These are phyloP conservation scores for Paedocypris sp. DNA, from an alignment of 2,113 vertebrate species.

Conservation along the genomic window DNA sequence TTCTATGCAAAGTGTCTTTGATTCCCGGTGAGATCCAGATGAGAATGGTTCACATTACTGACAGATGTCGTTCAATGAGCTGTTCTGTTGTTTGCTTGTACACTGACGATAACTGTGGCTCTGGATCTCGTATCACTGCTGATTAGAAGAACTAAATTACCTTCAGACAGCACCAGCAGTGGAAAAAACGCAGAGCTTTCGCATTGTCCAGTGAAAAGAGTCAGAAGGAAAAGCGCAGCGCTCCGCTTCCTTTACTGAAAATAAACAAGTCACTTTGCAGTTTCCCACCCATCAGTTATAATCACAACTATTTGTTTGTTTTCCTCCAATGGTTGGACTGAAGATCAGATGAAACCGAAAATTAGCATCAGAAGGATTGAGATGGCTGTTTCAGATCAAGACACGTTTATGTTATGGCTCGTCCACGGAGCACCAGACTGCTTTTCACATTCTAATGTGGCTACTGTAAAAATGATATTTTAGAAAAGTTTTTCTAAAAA, in stretches of 20 bases:
- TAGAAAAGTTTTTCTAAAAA: neutral
- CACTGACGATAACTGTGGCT: constrained; percentile 42
- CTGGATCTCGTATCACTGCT: constrained; percentile 15
- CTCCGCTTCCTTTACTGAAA: constrained; percentile 31
- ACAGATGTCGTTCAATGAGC: neutral
- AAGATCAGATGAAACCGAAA: constrained; percentile 41
- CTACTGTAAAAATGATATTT: constrained; percentile 24
- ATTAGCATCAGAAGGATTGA: constrained; percentile 32
- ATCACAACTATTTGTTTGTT: constrained; percentile 61
- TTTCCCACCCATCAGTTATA: constrained; percentile 56
- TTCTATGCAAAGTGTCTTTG: too few relatives aligned
- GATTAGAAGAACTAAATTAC: constrained; percentile 49
- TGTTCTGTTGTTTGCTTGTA: constrained; percentile 49
- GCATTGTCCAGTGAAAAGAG: neutral
- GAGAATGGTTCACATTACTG: neutral
- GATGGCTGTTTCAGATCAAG: neutral
- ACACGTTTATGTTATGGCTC: constrained; percentile 18
- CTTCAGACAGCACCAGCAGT: constrained; percentile 43
- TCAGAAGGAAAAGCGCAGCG: constrained; percentile 2
- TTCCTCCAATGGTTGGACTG: constrained; percentile 41
- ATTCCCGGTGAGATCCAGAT: neutral
- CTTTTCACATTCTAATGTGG: constrained; percentile 1
- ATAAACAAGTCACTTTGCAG: constrained; percentile 54
- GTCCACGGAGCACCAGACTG: constrained; percentile 2
- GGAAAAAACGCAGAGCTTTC: constrained; percentile 57